Evolutionary conservation across 2,113 vertebrate species (phyloP).

Genomic region (Callaeas wilsoni): DNA sequence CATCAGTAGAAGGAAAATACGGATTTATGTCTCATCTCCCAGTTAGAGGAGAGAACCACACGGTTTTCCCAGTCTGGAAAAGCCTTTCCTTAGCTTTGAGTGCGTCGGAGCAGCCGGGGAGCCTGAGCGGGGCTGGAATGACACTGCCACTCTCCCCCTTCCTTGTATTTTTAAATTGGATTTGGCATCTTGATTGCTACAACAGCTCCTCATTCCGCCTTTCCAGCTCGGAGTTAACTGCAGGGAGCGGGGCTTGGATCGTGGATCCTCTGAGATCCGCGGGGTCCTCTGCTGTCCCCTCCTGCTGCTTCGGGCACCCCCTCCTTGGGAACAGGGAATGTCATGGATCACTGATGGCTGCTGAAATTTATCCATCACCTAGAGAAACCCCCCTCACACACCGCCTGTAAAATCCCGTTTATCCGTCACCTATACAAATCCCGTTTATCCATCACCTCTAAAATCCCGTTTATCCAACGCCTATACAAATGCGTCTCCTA

Average conservation of each 20-base stretch:
- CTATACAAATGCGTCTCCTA: not conserved
- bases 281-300: not conserved
- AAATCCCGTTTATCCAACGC: no score
- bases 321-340: not conserved
- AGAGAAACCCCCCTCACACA: not conserved
- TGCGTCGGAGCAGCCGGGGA: not conserved
- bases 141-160: not conserved
- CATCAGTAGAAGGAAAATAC: accelerated
- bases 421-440: not conserved
- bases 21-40: not conserved
- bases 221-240: not conserved
- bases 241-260: not conserved
- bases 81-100: not conserved
- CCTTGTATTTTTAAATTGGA: not conserved
- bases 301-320: not conserved
- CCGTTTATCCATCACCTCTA: not conserved
- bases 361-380: not conserved
- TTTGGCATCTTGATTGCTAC: not conserved
- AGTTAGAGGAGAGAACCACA: not conserved
- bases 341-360: not conserved
- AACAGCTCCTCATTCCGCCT: not conserved
- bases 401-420: not conserved
- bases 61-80: not conserved
- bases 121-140: not conserved
- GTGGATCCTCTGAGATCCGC: not conserved